Evolutionary conservation across 2,113 vertebrate genomes (phyloP).

Genomic region (Galeopterus variegatus): DNA sequence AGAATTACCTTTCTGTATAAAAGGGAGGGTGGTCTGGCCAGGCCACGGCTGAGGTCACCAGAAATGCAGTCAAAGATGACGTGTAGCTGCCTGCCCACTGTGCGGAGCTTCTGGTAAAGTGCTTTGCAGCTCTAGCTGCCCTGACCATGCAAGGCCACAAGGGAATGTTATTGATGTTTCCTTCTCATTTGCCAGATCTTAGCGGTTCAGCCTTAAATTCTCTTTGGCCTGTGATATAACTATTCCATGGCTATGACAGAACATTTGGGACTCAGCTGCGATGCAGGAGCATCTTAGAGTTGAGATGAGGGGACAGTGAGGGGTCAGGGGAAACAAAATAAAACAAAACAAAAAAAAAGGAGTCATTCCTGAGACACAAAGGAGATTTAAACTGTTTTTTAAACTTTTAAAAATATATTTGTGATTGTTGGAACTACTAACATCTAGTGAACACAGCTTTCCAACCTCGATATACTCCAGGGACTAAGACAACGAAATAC

Average conservation of each 20-base stretch:
- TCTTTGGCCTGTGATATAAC: not conserved
- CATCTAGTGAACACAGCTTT: constrained; percentile 75
- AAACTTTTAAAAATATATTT: not conserved
- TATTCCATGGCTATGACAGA: constrained; percentile 17
- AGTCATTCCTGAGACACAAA: not conserved
- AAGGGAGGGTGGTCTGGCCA: constrained; percentile 16
- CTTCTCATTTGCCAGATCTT: not conserved
- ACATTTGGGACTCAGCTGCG: not conserved
- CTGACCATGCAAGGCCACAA: not conserved
- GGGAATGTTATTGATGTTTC: not conserved
- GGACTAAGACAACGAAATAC: constrained; percentile 47
- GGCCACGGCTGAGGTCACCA: not conserved
- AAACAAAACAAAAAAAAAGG: not conserved
- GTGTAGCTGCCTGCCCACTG: not conserved
- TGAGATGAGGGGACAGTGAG: not conserved
- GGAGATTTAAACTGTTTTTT: not conserved
- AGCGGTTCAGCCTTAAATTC: not conserved
- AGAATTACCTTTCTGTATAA: constrained; percentile 24
- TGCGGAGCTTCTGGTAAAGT: not conserved
- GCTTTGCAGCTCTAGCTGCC: not conserved
- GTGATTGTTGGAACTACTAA: constrained; percentile 78
- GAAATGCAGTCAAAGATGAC: not conserved
- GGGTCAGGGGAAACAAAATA: not conserved
- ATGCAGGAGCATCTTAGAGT: not conserved
- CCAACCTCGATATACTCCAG: constrained; percentile 1